phyloP scores from a whole-genome alignment of 2,888 invertebrate genomes.

The Desoria tigrina region DNA sequence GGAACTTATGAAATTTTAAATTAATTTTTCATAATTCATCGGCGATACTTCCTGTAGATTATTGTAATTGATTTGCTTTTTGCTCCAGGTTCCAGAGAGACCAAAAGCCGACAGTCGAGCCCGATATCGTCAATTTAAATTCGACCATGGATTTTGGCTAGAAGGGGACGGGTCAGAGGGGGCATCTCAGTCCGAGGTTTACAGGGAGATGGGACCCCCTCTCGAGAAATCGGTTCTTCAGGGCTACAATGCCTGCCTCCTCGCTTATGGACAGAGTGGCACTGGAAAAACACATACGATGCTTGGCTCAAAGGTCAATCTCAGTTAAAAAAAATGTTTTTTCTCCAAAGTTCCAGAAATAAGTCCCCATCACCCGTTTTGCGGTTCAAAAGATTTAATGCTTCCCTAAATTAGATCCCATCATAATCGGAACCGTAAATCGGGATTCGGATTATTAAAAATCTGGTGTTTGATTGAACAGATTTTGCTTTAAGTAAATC shows the following conservation, averaged over 20 bases:
- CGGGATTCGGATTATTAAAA: no score
- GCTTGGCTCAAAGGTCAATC: constrained; percentile 57
- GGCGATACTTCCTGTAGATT: no score
- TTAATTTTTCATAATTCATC: no score
- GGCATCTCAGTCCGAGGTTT: constrained; percentile 61
- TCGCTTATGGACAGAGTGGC: constrained; percentile 60
- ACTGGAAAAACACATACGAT: constrained; percentile 61
- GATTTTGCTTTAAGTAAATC: no score
- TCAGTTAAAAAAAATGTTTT: no score
- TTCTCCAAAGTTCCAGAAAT: no score
- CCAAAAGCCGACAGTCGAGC: constrained; percentile 51
- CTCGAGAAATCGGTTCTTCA: constrained; percentile 66
- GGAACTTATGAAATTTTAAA: no score
- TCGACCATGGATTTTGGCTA: constrained; percentile 52
- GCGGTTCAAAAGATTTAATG: not conserved
- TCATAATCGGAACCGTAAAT: no score
- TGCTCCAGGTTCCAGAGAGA: constrained; percentile 52
- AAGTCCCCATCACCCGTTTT: not conserved
- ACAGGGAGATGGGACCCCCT: constrained; percentile 66
- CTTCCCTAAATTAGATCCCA: not conserved
- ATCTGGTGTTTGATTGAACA: no score
- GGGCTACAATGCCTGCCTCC: constrained; percentile 62
- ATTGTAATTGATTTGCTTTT: no score
- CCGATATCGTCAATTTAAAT: constrained; percentile 49
- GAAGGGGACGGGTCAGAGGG: constrained; percentile 32